These are phyloP conservation scores for Muraenolepis orangiensis DNA, from an alignment of 2,797 vertebrate species.

Conservation along the genomic window DNA sequence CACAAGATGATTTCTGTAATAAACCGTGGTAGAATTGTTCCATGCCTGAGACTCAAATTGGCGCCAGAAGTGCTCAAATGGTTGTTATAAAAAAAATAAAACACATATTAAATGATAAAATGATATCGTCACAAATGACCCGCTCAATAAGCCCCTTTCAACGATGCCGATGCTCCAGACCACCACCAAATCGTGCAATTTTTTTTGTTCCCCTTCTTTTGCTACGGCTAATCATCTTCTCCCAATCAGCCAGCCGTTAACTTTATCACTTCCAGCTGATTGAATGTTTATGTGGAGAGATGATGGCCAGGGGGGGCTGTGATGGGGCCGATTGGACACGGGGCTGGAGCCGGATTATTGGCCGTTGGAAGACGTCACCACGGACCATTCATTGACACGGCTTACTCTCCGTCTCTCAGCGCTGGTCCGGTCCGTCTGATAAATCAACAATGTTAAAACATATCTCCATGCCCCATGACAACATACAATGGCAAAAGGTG, in stretches of 20 bases:
- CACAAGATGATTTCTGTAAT: too few species aligned
- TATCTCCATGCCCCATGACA: too few species aligned
- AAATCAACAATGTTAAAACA: not conserved
- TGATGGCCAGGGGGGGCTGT: too few species aligned
- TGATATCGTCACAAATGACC: not conserved
- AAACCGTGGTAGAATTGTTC: too few species aligned
- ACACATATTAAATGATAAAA: not conserved
- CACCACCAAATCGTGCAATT: not conserved
- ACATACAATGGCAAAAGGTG: too few species aligned
- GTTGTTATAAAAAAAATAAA: too few species aligned
- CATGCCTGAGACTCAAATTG: too few species aligned
- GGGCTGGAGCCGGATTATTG: not conserved
- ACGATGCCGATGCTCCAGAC: not conserved
- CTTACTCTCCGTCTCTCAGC: not conserved
- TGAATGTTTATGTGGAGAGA: not conserved
- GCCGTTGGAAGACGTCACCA: not conserved
- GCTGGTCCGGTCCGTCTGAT: not conserved
- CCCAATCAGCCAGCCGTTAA: not conserved
- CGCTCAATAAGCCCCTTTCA: not conserved
- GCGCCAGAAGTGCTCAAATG: too few species aligned
- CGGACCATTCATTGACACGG: not conserved
- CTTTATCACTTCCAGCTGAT: not conserved
- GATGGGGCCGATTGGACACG: not conserved
- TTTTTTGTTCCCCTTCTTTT: not conserved
- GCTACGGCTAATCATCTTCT: not conserved